phyloP scores from a whole-genome alignment of 2,113 vertebrate species.

The Chauna torquata region DNA sequence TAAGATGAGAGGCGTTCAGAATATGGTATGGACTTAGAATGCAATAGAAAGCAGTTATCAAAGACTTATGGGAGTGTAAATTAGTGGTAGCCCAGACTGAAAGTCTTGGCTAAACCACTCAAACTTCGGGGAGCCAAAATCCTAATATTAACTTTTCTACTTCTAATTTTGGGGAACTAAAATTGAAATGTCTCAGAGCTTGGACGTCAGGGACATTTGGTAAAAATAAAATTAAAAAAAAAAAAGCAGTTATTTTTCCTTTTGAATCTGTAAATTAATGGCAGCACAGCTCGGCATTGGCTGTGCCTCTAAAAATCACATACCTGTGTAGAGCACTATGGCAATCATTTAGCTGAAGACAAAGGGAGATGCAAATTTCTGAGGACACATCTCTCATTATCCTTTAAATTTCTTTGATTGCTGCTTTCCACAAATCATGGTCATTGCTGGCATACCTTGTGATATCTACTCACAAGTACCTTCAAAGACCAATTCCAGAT shows the following conservation, averaged over 20 bases:
- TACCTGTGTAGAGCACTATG: neutral
- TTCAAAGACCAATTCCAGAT: neutral
- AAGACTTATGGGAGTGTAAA: neutral
- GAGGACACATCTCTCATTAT: neutral
- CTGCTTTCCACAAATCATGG: neutral
- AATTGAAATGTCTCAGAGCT: neutral
- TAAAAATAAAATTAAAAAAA: neutral
- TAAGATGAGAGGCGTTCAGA: neutral
- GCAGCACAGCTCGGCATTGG: neutral
- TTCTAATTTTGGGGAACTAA: neutral
- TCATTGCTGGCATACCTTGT: neutral
- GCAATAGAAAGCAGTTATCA: neutral
- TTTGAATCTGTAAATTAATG: neutral
- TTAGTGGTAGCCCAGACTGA: neutral
- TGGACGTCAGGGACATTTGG: neutral
- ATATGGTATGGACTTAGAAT: neutral
- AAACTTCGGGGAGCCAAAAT: neutral
- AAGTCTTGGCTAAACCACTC: neutral
- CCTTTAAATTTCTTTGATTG: neutral
- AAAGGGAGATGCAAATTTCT: neutral
- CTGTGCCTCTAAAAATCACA: neutral
- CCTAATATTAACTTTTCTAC: neutral
- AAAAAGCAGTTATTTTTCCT: neutral
- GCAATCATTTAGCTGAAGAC: neutral
- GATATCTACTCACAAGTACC: neutral